phyloP scores from a whole-genome alignment of 2,113 vertebrate genomes.

The Myiozetetes cayanensis region DNA sequence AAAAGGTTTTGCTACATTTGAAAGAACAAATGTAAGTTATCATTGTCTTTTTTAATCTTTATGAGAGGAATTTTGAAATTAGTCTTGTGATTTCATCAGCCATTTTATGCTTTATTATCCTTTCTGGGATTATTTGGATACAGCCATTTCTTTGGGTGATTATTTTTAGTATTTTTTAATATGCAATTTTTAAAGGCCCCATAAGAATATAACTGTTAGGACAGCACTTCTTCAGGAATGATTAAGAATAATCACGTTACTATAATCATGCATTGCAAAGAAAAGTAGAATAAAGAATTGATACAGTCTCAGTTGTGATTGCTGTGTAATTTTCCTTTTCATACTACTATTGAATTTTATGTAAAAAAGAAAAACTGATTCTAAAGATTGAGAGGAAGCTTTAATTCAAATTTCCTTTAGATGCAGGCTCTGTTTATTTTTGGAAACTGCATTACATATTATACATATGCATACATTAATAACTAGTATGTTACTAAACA shows the following conservation, averaged over 20 bases:
- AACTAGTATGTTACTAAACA: not conserved
- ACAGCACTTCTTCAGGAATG: not conserved
- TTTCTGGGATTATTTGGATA: not conserved
- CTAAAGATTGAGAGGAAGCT: not conserved
- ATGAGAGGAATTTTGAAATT: not conserved
- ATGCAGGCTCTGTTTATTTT: not conserved
- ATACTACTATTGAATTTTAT: constrained; percentile 24
- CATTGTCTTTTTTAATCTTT: not conserved
- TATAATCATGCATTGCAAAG: not conserved
- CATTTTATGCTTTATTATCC: not conserved
- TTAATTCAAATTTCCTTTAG: constrained; percentile 12
- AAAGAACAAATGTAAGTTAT: not conserved
- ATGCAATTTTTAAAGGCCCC: not conserved
- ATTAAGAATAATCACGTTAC: constrained; percentile 28
- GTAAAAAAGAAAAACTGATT: constrained; percentile 14
- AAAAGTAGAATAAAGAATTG: not conserved
- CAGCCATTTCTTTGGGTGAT: not conserved
- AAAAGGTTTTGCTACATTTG: not conserved
- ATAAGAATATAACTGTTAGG: constrained; percentile 7
- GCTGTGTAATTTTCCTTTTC: constrained; percentile 50
- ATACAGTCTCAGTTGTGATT: not conserved
- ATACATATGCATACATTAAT: not conserved
- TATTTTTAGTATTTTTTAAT: constrained; percentile 9
- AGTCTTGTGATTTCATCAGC: not conserved
- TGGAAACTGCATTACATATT: not conserved